These are phyloP conservation scores for Myoxocephalus aenaeus DNA, from an alignment of 2,797 vertebrate genomes.

Conservation along the genomic window DNA sequence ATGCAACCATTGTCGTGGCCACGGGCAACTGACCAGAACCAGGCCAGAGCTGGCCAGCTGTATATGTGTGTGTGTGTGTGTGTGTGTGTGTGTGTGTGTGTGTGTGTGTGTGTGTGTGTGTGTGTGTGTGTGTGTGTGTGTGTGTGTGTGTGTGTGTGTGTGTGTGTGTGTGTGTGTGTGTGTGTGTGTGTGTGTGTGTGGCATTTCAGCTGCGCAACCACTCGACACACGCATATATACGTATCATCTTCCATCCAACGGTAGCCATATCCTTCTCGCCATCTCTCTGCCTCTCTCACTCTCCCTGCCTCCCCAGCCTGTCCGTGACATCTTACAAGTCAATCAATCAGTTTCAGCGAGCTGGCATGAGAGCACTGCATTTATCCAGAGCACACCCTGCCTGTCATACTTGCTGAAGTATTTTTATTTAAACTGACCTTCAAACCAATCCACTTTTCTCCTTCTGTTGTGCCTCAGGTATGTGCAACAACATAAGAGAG, in stretches of 20 bases:
- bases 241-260: conserved; percentile 62
- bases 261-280: conserved; percentile 66
- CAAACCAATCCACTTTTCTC: conserved; percentile 78
- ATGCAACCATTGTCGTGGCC: conserved; percentile 79
- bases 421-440: conserved; percentile 86
- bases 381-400: conserved; percentile 82
- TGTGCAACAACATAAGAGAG: conserved; percentile 66
- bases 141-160: conserved; percentile 51
- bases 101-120: conserved; percentile 52
- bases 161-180: conserved; percentile 12
- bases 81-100: conserved; percentile 63
- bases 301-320: conserved; percentile 65
- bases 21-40: conserved; percentile 90
- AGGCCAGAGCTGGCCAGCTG: conserved; percentile 77
- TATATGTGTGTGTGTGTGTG: conserved; percentile 51
- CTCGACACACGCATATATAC: conserved; percentile 25
- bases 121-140: conserved; percentile 28
- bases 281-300: conserved; percentile 57
- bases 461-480: conserved; percentile 71
- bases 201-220: conserved; percentile 58
- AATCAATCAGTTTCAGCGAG: conserved; percentile 84
- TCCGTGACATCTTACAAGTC: conserved; percentile 90
- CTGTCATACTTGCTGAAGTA: conserved; percentile 82
- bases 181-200: conserved; percentile 40
- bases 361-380: conserved; percentile 83